Percentiles rank a stretch among this genome's conserved stretches.
These are phyloP conservation scores for Brachymystax lenok DNA, from an alignment of 2,797 vertebrate genomes.

Conservation along the genomic window DNA sequence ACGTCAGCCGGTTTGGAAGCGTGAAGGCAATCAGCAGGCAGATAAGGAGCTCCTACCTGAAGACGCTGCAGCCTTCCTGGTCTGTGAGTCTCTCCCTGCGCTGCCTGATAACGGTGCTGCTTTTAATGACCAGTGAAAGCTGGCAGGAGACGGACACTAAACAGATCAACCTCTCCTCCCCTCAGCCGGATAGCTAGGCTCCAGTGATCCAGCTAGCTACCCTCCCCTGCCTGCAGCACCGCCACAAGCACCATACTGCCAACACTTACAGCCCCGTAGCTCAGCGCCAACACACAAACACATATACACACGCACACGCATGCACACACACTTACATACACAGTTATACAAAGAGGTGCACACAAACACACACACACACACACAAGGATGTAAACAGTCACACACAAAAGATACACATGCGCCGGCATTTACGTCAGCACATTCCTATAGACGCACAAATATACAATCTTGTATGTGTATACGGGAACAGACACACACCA, in stretches of 20 bases:
- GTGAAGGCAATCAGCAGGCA: constrained; percentile 79
- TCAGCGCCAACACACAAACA: constrained; percentile 50
- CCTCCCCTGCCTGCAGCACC: constrained; percentile 48
- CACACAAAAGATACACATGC: background rate
- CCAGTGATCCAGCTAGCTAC: constrained; percentile 31
- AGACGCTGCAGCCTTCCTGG: background rate
- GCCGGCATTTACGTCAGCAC: background rate
- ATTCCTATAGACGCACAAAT: background rate
- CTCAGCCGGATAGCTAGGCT: too few relatives aligned
- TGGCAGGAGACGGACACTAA: constrained; percentile 65
- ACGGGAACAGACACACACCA: background rate
- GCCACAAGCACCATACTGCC: constrained; percentile 51
- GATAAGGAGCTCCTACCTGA: constrained; percentile 69
- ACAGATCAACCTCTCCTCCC: constrained; percentile 76
- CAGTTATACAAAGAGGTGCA: too few relatives aligned
- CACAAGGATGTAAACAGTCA: constrained; percentile 2
- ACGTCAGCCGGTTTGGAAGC: constrained; percentile 79
- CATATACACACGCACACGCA: background rate
- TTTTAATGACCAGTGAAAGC: constrained; percentile 82
- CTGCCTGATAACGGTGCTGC: constrained; percentile 73
- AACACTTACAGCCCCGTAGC: constrained; percentile 40
- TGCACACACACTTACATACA: too few relatives aligned
- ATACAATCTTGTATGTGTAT: background rate
- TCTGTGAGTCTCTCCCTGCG: constrained; percentile 27
- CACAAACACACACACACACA: constrained; percentile 34